phyloP scores from a whole-genome alignment of 2,797 vertebrate genomes.

The Phalloptychus januarius region DNA sequence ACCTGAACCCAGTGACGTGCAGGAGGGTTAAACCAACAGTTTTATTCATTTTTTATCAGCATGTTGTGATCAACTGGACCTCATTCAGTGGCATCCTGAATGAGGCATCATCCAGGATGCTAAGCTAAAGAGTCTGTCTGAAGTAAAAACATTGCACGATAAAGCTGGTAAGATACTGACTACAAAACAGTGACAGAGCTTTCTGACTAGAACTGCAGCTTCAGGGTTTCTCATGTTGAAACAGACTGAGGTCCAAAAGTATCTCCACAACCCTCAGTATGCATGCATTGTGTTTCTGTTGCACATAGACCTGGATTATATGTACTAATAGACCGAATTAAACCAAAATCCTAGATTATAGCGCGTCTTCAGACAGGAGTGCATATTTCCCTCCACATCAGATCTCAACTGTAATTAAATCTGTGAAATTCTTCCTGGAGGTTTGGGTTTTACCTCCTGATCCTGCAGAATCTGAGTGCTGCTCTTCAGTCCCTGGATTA shows the following conservation, averaged over 20 bases:
- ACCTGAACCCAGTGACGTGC: too few relatives aligned
- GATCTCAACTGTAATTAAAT: background rate
- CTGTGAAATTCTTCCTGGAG: background rate
- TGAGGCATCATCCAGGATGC: too few relatives aligned
- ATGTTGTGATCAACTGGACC: background rate
- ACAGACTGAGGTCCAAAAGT: background rate
- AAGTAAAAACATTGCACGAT: background rate
- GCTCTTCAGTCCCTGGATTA: constrained; percentile 1
- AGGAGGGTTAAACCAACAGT: background rate
- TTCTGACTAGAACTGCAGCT: background rate
- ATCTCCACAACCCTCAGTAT: background rate
- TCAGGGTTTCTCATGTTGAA: background rate
- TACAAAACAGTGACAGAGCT: background rate
- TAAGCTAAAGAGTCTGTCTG: background rate
- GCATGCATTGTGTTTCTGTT: background rate
- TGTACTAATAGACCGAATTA: background rate
- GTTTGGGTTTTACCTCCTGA: background rate
- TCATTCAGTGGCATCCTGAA: too few relatives aligned
- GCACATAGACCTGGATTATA: background rate
- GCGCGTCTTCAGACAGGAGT: background rate
- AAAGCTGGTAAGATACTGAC: background rate
- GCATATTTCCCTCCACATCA: background rate
- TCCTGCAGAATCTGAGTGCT: background rate
- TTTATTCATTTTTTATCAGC: background rate
- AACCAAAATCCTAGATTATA: background rate